These are phyloP conservation scores for Dromaius novaehollandiae DNA, from an alignment of 2,113 vertebrate genomes.

Conservation along the genomic window DNA sequence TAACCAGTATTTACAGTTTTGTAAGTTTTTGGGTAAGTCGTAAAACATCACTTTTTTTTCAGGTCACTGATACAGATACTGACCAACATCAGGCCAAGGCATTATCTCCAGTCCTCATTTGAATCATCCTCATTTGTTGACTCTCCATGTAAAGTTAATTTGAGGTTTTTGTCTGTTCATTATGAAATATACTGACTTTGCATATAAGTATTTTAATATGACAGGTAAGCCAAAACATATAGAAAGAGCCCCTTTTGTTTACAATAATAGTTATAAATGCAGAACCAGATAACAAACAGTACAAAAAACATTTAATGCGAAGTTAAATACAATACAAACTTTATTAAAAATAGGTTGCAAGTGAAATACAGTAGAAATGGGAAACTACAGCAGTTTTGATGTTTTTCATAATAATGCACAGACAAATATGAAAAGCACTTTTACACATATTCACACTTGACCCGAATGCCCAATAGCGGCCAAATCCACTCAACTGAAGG, in stretches of 20 bases:
- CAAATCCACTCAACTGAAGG: conserved; percentile 59
- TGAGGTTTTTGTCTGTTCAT: background rate
- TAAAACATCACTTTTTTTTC: background rate
- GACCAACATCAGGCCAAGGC: background rate
- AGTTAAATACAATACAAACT: conserved; percentile 86
- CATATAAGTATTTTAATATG: background rate
- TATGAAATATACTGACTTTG: background rate
- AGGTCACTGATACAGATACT: background rate
- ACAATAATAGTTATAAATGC: background rate
- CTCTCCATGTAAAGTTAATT: background rate
- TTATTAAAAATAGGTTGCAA: conserved; percentile 88
- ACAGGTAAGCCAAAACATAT: background rate
- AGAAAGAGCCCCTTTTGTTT: background rate
- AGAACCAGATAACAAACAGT: background rate
- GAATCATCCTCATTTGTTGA: background rate
- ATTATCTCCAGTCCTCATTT: background rate
- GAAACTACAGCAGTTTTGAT: conserved; percentile 83
- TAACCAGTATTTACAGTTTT: background rate
- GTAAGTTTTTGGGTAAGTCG: background rate
- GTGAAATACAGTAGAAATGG: conserved; percentile 86
- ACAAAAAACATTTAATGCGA: conserved; percentile 70
- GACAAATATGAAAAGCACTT: conserved; percentile 74
- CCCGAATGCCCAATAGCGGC: conserved; percentile 62
- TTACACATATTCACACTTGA: conserved; percentile 75
- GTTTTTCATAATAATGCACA: conserved; percentile 73